Evolutionary conservation across 2,797 vertebrate genomes (phyloP).

Genomic region (Coranthus polyacanthus): DNA sequence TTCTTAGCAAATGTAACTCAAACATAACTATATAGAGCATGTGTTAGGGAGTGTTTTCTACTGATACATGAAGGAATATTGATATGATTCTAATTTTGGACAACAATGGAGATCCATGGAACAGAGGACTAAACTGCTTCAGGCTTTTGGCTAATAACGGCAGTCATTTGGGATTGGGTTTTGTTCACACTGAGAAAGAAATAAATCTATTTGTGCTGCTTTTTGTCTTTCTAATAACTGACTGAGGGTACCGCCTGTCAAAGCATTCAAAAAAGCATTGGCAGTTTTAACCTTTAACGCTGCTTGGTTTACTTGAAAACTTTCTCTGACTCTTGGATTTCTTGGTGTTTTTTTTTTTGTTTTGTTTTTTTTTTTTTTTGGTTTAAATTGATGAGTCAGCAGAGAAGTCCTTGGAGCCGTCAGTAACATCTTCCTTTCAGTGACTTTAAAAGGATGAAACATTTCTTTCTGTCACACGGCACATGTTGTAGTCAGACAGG

Average conservation of each 20-base stretch:
- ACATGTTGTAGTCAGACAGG: not conserved
- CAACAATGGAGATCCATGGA: not conserved
- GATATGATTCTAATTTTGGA: not conserved
- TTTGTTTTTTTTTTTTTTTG: not conserved
- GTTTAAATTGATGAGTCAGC: constrained; percentile 1
- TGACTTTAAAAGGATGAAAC: not conserved
- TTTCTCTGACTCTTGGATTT: no score
- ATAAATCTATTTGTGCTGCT: not conserved
- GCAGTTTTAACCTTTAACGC: not conserved
- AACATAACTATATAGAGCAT: not conserved
- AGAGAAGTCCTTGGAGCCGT: constrained; percentile 1
- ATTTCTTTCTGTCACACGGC: not conserved
- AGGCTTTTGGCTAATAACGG: not conserved
- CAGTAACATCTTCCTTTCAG: not conserved
- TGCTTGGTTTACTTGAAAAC: constrained; percentile 1
- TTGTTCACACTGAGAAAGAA: not conserved
- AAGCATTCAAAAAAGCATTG: no score
- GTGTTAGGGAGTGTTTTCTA: constrained; percentile 2
- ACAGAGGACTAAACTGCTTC: not conserved
- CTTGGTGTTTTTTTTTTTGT: no score
- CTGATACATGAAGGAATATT: not conserved
- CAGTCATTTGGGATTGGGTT: not conserved
- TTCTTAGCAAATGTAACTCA: not conserved
- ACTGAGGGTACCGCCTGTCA: not conserved
- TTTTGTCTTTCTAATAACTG: not conserved